Evolutionary conservation across 2,888 invertebrate genomes (phyloP).

Genomic region (Lydus trimaculatus): DNA sequence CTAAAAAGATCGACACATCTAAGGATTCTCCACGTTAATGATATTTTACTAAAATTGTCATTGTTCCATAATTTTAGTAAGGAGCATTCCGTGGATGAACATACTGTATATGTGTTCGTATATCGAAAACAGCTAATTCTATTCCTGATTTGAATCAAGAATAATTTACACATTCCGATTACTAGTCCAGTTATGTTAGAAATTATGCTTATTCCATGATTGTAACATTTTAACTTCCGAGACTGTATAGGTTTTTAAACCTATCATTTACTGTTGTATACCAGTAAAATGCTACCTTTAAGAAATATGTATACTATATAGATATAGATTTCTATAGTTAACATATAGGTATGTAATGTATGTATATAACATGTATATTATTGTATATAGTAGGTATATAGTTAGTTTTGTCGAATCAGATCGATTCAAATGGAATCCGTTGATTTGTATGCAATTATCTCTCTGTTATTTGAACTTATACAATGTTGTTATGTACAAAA

Average conservation of each 20-base stretch:
- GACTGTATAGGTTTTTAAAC: slow-evolving; percentile 47
- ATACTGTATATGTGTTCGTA: background rate
- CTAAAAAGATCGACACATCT: no score
- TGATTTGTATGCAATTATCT: slow-evolving; percentile 56
- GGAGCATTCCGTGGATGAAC: no score
- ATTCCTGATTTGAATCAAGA: slow-evolving; percentile 33
- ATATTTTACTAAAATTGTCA: no score
- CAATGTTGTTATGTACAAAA: background rate
- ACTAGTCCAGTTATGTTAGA: slow-evolving; percentile 57
- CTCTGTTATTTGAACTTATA: slow-evolving; percentile 26
- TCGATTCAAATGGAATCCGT: slow-evolving; percentile 57
- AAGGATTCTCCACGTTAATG: no score
- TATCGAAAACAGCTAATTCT: slow-evolving; percentile 25
- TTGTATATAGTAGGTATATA: background rate
- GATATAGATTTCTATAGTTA: no score
- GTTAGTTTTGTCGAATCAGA: slow-evolving; percentile 32
- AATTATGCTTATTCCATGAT: slow-evolving; percentile 54
- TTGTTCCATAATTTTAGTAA: no score
- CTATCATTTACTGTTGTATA: slow-evolving; percentile 55
- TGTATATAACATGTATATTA: background rate
- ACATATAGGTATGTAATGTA: slow-evolving; percentile 48
- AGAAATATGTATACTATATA: no score
- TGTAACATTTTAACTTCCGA: slow-evolving; percentile 60
- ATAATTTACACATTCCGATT: slow-evolving; percentile 60
- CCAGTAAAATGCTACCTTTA: slow-evolving; percentile 1